phyloP scores from a whole-genome alignment of 2,888 invertebrate genomes.

The Tridacna gigas region DNA sequence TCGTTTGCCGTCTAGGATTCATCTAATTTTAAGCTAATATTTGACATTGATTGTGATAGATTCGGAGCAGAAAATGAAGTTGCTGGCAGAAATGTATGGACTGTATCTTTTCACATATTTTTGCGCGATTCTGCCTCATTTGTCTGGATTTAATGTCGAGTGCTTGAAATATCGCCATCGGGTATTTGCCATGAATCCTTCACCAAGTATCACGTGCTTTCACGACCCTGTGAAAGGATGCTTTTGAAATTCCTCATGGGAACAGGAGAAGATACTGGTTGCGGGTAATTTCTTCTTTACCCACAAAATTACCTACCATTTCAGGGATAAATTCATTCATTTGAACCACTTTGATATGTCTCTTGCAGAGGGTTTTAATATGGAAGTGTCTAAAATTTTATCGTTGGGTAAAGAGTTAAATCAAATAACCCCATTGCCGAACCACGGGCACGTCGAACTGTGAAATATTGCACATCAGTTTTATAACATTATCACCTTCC shows the following conservation, averaged over 20 bases:
- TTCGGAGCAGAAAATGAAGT: constrained; percentile 54
- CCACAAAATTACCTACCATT: too few species aligned
- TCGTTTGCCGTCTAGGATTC: constrained; percentile 61
- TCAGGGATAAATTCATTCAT: too few species aligned
- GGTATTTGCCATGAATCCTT: constrained; percentile 26
- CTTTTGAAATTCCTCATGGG: too few species aligned
- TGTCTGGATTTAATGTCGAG: constrained; percentile 40
- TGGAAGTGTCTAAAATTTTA: too few species aligned
- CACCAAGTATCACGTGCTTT: too few species aligned
- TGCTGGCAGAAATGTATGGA: constrained; percentile 60
- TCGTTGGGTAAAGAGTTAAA: neutral
- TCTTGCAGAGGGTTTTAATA: too few species aligned
- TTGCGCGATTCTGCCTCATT: constrained; percentile 48
- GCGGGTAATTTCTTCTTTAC: too few species aligned
- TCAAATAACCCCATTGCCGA: constrained; percentile 22
- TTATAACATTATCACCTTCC: constrained; percentile 23
- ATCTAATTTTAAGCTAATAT: constrained; percentile 63
- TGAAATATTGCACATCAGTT: constrained; percentile 27
- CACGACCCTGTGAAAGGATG: too few species aligned
- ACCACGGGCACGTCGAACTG: constrained; percentile 19
- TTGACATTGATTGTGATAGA: constrained; percentile 64
- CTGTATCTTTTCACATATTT: constrained; percentile 57
- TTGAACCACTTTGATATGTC: too few species aligned
- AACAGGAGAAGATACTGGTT: too few species aligned
- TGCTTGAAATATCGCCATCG: constrained; percentile 43